These are phyloP conservation scores for Dendropsophus ebraccatus DNA, from an alignment of 2,113 vertebrate genomes.

Conservation along the genomic window DNA sequence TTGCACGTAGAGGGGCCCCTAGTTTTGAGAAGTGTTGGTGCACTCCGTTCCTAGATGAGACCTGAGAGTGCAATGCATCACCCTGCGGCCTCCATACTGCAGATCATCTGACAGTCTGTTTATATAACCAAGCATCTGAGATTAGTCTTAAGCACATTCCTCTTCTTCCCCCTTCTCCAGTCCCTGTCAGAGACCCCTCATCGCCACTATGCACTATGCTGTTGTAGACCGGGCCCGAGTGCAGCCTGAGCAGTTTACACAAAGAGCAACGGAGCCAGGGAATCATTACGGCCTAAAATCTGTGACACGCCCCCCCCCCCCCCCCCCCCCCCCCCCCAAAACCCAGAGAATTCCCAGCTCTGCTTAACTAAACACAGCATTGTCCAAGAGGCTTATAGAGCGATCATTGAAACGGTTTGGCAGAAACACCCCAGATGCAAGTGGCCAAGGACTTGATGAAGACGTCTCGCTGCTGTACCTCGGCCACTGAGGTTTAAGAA, in stretches of 20 bases:
- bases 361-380: neutral
- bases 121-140: constrained; percentile 43
- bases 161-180: neutral
- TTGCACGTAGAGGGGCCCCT: neutral
- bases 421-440: neutral
- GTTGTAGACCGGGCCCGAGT: neutral
- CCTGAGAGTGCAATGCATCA: neutral
- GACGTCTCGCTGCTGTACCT: neutral
- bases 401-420: neutral
- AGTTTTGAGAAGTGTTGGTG: neutral
- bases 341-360: neutral
- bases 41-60: neutral
- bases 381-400: constrained; percentile 11
- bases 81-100: rapidly evolving
- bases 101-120: constrained; percentile 22
- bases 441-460: neutral
- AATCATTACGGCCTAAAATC: neutral
- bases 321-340: neutral
- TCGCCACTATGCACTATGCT: neutral
- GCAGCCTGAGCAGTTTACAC: constrained; percentile 19
- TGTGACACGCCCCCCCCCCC: neutral
- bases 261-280: neutral
- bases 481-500: neutral
- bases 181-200: constrained; percentile 11
- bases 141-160: constrained; percentile 40